Evolutionary conservation across 2,113 vertebrate species (phyloP).

Genomic region (Recurvirostra avosetta): DNA sequence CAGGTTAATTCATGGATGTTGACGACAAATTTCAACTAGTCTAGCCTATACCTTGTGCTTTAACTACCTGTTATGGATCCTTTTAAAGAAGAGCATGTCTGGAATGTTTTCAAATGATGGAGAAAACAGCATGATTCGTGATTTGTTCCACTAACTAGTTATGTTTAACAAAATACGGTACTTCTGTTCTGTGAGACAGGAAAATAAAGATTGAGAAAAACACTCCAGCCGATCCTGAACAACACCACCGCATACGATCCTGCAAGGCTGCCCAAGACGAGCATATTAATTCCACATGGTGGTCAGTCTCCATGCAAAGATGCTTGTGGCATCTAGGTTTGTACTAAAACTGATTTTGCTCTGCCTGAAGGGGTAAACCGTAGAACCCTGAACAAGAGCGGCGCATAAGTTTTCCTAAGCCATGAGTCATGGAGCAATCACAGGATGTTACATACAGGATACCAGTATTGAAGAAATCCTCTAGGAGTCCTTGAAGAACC

Average conservation of each 20-base stretch:
- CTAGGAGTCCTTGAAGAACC: not conserved
- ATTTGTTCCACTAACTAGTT: not conserved
- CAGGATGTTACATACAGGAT: not conserved
- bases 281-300: not conserved
- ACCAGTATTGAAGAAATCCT: not conserved
- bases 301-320: not conserved
- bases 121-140: not conserved
- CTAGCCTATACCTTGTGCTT: not conserved
- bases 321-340: not conserved
- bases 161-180: not conserved
- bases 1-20: not conserved
- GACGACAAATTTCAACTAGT: not conserved
- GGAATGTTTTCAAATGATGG: not conserved
- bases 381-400: not conserved
- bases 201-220: not conserved
- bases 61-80: not conserved
- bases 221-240: rapidly evolving
- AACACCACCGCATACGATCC: not conserved
- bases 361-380: not conserved
- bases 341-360: not conserved
- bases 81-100: not conserved
- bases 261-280: not conserved
- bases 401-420: not conserved
- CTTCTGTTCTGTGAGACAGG: not conserved
- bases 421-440: not conserved